Evolutionary conservation across 2,888 invertebrate genomes (phyloP).

Genomic region (Polyploca ridens): DNA sequence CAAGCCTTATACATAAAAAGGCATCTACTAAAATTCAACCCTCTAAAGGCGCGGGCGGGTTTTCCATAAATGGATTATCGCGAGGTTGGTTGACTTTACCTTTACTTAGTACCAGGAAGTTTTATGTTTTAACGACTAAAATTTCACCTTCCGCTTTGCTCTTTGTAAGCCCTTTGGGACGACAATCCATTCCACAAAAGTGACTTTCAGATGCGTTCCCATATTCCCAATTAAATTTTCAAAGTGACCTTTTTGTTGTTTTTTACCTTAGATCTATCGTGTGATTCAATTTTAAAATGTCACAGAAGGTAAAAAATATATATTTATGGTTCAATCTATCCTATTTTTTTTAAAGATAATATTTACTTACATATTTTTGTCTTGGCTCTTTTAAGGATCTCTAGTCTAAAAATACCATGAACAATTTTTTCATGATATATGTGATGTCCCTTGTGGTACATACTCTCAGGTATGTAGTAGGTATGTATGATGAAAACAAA

Average conservation of each 20-base stretch:
- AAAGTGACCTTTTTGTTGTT: neutral
- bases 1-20: too few species aligned
- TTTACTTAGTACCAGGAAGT: neutral
- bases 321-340: too few species aligned
- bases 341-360: neutral
- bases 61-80: neutral
- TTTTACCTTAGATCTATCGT: neutral
- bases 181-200: conserved; percentile 6
- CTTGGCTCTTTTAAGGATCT: too few species aligned
- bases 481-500: too few species aligned
- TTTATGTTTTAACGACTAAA: neutral
- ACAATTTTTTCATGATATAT: too few species aligned
- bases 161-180: neutral
- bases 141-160: conserved; percentile 1
- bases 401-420: too few species aligned
- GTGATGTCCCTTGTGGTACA: too few species aligned
- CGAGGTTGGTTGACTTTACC: neutral
- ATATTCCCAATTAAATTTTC: conserved; percentile 5
- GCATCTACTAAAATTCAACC: too few species aligned
- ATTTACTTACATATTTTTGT: too few species aligned
- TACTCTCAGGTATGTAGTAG: too few species aligned
- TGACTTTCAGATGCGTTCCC: neutral
- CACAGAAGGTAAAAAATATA: too few species aligned
- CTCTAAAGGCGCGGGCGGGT: too few species aligned
- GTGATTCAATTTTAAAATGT: neutral